These are phyloP conservation scores for Bos taurus DNA, from an alignment of 2,113 vertebrate genomes.

Conservation along the genomic window DNA sequence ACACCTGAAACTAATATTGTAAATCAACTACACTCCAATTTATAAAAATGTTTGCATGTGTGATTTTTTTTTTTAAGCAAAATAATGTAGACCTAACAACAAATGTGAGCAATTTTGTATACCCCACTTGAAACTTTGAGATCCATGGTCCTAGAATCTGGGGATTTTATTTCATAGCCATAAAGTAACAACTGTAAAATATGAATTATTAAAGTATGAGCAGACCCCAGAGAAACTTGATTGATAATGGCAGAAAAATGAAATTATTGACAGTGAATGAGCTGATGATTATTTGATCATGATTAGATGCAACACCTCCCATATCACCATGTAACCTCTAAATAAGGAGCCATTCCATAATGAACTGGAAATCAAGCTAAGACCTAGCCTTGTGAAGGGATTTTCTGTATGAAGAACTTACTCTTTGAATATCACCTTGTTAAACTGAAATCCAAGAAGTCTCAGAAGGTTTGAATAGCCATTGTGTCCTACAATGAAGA, in stretches of 20 bases:
- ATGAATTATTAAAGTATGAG: conserved; percentile 47
- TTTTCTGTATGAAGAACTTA: background rate
- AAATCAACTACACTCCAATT: background rate
- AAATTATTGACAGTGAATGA: conserved; percentile 40
- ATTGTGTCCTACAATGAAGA: background rate
- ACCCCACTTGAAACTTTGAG: background rate
- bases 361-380: conserved; percentile 9
- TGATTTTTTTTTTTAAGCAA: background rate
- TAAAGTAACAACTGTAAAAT: conserved; percentile 54
- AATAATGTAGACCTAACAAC: background rate
- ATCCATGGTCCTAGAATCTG: background rate
- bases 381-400: background rate
- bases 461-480: background rate
- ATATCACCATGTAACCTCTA: background rate
- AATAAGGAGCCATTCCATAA: conserved; percentile 32
- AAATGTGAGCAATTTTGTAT: conserved; percentile 20
- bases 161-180: conserved; percentile 22
- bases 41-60: background rate
- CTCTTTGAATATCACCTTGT: background rate
- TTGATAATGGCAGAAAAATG: conserved; percentile 16
- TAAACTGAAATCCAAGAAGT: background rate
- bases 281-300: conserved; percentile 37
- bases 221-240: background rate
- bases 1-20: background rate
- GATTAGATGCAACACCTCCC: conserved; percentile 4